Evolutionary conservation across 2,113 vertebrate genomes (phyloP), one percentile per base, ranked within the genome.

Genomic region (Spermophilus dauricus): DNA sequence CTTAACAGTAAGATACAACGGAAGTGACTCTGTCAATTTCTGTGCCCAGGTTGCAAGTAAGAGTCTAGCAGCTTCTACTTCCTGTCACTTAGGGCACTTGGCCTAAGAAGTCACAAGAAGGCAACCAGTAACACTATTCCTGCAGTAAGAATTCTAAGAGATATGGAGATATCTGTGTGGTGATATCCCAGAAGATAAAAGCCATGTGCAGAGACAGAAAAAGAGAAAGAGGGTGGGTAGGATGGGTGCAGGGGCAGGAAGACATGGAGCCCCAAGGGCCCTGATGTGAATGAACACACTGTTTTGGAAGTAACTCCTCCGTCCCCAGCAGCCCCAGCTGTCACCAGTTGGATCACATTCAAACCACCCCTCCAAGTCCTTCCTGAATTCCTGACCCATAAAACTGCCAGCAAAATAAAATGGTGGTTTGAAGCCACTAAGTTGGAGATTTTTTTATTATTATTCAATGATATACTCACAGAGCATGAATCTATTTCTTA

Each of bases 371-470:
- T 10, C 10, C 17, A 88, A 73, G 20, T 73, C 30, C 58, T 77
- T 86, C 72, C 76, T 73, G 18, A 85, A 86, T 77, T 42, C 37
- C 34, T 61, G 61, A 85, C 32, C 56, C 37, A 30, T 32, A 69
- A 82, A 81, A 86, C 18, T n/a, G 12, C 61, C 13, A 85, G 39
- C 77, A 94, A 91, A 91, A 73, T 30, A 91, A 65, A 93, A 87
- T 10, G 22, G 34, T 32, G 84, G 45, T 93, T 91, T 81, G 48
- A 88, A 95, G 58, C 18, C 81, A 13, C 30, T 76, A 37, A n/a
- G 8, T 70, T 76, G 28, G 63, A n/a, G 42, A 97, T 63, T 24
- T 56, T n/a, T 42, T 76, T 80, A 45, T 45, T 45, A 45, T 76
- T 34, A 76, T 95, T 85, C 86, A 77, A 20, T 53, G 81, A 63